A percentile compares a stretch with the other conserved stretches of the same genome.
phyloP scores from a whole-genome alignment of 2,113 vertebrate species.

The Coregonus clupeaformis region DNA sequence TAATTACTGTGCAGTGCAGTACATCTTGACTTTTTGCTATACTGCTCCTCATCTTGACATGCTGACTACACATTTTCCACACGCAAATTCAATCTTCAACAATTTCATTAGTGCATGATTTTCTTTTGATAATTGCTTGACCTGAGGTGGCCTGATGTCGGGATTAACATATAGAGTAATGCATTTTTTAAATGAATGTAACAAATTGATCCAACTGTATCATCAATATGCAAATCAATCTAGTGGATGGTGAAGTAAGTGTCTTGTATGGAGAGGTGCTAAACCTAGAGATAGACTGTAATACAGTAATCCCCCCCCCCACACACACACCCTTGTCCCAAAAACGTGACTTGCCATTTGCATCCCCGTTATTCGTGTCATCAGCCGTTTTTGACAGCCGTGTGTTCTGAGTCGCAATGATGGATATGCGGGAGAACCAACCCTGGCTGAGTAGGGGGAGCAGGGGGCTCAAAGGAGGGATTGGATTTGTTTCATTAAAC shows the following conservation, averaged over 20 bases:
- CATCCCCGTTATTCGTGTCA: background rate
- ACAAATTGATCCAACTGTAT: conserved; percentile 1
- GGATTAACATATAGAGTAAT: no score
- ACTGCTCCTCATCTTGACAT: no score
- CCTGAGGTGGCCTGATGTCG: no score
- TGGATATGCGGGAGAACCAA: conserved; percentile 12
- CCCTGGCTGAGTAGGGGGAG: conserved; percentile 16
- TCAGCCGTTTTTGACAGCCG: conserved; percentile 21
- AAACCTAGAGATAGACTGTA: background rate
- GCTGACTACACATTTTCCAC: no score
- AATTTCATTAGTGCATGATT: no score
- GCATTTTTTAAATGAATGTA: no score
- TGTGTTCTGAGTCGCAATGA: conserved; percentile 11
- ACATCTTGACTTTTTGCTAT: no score
- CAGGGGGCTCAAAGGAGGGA: conserved; percentile 23
- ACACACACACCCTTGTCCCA: no score
- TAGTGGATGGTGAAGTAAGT: background rate
- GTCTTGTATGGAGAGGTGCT: background rate
- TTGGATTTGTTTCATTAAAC: conserved; percentile 50
- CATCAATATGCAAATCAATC: conserved; percentile 10
- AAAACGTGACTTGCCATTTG: background rate
- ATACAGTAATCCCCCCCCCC: background rate
- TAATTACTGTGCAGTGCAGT: no score
- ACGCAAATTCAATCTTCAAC: no score
- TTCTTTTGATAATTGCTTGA: no score